Conservation (phyloP, 2,113 vertebrate species). For the Pungitius pungitius region DNA sequence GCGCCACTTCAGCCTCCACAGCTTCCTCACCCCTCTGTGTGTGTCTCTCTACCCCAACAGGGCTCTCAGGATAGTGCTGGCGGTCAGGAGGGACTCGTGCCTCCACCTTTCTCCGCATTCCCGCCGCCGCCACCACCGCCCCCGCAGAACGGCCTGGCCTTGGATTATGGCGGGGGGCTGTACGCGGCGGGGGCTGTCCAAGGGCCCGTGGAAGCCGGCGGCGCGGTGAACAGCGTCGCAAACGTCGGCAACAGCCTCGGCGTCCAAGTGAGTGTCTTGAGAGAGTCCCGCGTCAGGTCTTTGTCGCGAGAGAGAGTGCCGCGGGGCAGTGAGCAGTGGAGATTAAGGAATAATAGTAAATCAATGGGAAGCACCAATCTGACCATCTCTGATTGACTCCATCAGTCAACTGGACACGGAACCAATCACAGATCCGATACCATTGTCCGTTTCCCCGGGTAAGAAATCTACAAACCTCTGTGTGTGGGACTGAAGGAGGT, state of each 20-base stretch:
- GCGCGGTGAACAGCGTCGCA: conserved; percentile 62
- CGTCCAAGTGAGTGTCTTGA: conserved; percentile 75
- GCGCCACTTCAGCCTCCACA: conserved; percentile 40
- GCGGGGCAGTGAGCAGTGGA: background rate
- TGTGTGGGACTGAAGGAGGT: background rate
- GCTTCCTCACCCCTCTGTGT: conserved; percentile 16
- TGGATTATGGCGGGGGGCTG: conserved; percentile 80
- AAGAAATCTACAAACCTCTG: background rate
- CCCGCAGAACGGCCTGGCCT: conserved; percentile 82
- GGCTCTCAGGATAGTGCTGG: conserved; percentile 82
- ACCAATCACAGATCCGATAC: background rate
- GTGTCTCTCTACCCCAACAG: conserved; percentile 55
- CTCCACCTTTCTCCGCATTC: conserved; percentile 81
- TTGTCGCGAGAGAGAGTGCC: conserved; percentile 8
- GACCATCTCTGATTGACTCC: background rate
- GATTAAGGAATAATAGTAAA: background rate
- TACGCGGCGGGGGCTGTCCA: conserved; percentile 78
- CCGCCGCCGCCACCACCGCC: conserved; percentile 83
- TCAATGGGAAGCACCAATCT: background rate
- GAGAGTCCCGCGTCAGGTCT: conserved; percentile 32
- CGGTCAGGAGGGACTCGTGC: conserved; percentile 81
- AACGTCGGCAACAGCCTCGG: conserved; percentile 71
- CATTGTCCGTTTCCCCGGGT: background rate
- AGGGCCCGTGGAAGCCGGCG: conserved; percentile 78
- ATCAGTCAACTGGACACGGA: background rate